phyloP scores from a whole-genome alignment of 2,797 vertebrate genomes.

The Iguana delicatissima region DNA sequence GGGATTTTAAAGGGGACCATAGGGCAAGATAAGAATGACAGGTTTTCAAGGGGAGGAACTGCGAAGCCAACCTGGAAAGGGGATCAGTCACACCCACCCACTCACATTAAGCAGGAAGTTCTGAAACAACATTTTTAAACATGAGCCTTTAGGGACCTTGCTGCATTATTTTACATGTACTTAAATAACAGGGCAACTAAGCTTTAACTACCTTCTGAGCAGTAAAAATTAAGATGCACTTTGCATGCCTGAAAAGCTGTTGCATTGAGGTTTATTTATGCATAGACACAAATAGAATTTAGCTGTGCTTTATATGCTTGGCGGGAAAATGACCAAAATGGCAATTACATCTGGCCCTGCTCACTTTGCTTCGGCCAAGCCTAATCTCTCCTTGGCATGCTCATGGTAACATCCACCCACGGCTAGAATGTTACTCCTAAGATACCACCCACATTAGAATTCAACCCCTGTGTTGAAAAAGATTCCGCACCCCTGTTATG shows the following conservation, averaged over 20 bases:
- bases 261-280: background rate
- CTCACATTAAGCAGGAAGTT: no score
- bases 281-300: background rate
- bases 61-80: no score
- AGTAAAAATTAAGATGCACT: background rate
- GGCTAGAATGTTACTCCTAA: background rate
- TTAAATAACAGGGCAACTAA: background rate
- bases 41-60: no score
- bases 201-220: background rate
- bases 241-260: background rate
- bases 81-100: no score
- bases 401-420: background rate
- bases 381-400: background rate
- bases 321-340: background rate
- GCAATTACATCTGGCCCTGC: background rate
- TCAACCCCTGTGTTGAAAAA: background rate
- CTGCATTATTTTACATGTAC: background rate
- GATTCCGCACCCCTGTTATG: background rate
- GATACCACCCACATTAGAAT: background rate
- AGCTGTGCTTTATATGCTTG: background rate
- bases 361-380: background rate
- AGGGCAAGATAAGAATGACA: no score
- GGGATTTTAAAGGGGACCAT: no score
- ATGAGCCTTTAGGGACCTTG: background rate
- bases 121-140: no score